A percentile compares a stretch with the other conserved stretches of the same genome.
Conservation (phyloP, 2,888 invertebrate genomes). For the Monoplex corrugatus region DNA sequence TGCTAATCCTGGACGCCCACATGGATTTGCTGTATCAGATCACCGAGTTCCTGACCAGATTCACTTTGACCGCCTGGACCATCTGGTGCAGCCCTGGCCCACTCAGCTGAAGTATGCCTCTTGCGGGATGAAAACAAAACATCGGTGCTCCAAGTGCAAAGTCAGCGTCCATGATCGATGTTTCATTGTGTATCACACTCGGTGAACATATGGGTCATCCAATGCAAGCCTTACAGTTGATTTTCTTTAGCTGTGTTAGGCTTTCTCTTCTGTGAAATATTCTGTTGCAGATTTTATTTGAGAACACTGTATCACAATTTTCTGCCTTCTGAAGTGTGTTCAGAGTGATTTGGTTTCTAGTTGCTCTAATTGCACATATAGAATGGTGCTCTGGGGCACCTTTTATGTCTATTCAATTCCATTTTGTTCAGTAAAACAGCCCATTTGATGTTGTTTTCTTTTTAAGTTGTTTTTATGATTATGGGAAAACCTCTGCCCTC, state of each 20-base stretch:
- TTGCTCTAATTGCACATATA: neutral
- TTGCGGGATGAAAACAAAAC: neutral
- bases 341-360: neutral
- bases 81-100: neutral
- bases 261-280: neutral
- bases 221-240: neutral
- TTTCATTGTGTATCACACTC: neutral
- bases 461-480: neutral
- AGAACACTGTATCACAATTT: neutral
- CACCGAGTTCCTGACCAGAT: neutral
- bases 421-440: neutral
- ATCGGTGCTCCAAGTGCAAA: neutral
- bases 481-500: conserved; percentile 10
- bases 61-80: neutral
- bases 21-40: neutral
- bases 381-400: neutral
- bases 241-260: neutral
- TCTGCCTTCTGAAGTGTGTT: neutral
- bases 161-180: neutral
- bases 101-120: conserved; percentile 1
- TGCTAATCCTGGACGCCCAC: neutral
- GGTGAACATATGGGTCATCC: no score
- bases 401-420: neutral
- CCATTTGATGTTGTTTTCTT: neutral
- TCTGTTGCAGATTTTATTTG: neutral